phyloP scores from a whole-genome alignment of 2,888 invertebrate species.

The Trachelus stipa region DNA sequence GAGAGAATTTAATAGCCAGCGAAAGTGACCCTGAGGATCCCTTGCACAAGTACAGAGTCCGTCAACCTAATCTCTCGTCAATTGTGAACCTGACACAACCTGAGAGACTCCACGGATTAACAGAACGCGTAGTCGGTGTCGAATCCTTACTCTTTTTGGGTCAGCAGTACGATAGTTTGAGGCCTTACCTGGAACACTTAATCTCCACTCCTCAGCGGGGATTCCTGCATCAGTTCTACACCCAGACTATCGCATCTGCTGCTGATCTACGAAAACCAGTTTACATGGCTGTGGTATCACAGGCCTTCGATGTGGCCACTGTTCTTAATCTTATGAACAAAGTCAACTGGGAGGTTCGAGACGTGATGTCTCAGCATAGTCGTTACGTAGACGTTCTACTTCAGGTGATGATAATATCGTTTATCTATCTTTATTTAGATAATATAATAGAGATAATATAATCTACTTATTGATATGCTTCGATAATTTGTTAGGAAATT shows the following conservation, averaged over 20 bases:
- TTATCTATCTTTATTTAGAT: slow-evolving; percentile 9
- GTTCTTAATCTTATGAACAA: slow-evolving; percentile 88
- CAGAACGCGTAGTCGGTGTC: slow-evolving; percentile 89
- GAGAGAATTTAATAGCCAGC: slow-evolving; percentile 75
- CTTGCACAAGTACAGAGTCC: slow-evolving; percentile 65
- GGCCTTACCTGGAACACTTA: slow-evolving; percentile 86
- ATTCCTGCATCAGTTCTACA: slow-evolving; percentile 78
- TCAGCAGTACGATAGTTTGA: slow-evolving; percentile 86
- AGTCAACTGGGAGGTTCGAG: slow-evolving; percentile 95
- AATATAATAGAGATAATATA: slow-evolving; percentile 11
- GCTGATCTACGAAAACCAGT: slow-evolving; percentile 84
- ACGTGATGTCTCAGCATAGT: slow-evolving; percentile 95
- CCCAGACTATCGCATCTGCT: slow-evolving; percentile 79
- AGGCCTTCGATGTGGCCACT: slow-evolving; percentile 81
- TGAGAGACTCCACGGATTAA: slow-evolving; percentile 83
- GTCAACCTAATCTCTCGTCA: slow-evolving; percentile 72
- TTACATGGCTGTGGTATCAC: slow-evolving; percentile 87
- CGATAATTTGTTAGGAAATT: slow-evolving; percentile 69
- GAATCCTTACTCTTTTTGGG: slow-evolving; percentile 93
- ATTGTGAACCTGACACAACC: slow-evolving; percentile 76
- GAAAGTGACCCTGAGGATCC: slow-evolving; percentile 62
- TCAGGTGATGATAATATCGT: slow-evolving; percentile 62
- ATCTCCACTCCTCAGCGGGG: slow-evolving; percentile 77
- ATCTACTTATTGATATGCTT: slow-evolving; percentile 10
- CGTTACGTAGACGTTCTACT: slow-evolving; percentile 85